A percentile compares a stretch with the other conserved stretches of the same genome.
These are phyloP conservation scores for Nebria salina DNA, from an alignment of 2,888 invertebrate species.

Conservation along the genomic window DNA sequence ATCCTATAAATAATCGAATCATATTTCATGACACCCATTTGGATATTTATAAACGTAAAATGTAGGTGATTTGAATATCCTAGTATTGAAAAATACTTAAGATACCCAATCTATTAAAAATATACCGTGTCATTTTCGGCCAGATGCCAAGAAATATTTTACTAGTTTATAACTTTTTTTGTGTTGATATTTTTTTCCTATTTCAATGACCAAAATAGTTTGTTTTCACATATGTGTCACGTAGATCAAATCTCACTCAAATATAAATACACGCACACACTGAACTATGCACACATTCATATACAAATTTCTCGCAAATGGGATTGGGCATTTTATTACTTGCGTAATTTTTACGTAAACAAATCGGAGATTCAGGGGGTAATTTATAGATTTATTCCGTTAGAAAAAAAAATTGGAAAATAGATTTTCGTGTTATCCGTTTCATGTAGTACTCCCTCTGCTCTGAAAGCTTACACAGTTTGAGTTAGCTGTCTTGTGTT, in stretches of 20 bases:
- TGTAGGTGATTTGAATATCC: conserved; percentile 17
- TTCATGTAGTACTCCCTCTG: background rate
- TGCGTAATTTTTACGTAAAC: conserved; percentile 12
- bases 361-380: conserved; percentile 13
- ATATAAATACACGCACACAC: conserved; percentile 9
- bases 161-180: conserved; percentile 13
- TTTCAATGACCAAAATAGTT: conserved; percentile 28
- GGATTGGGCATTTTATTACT: conserved; percentile 24
- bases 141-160: conserved; percentile 33
- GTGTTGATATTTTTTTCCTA: background rate
- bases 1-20: background rate
- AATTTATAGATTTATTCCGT: conserved; percentile 30
- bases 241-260: background rate
- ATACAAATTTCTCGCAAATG: conserved; percentile 5
- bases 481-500: background rate
- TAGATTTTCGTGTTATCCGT: background rate
- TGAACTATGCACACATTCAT: too few relatives aligned
- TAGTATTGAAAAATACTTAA: background rate
- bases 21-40: background rate
- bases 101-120: background rate
- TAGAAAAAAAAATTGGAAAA: background rate
- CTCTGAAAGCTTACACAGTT: background rate
- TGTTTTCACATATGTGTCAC: conserved; percentile 33
- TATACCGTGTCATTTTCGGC: conserved; percentile 23
- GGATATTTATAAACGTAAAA: conserved; percentile 3